Percentiles rank a stretch among this genome's conserved stretches.
These are phyloP conservation scores for Bursaphelenchus okinawaensis DNA, from an alignment of 2,888 invertebrate species.

Conservation along the genomic window DNA sequence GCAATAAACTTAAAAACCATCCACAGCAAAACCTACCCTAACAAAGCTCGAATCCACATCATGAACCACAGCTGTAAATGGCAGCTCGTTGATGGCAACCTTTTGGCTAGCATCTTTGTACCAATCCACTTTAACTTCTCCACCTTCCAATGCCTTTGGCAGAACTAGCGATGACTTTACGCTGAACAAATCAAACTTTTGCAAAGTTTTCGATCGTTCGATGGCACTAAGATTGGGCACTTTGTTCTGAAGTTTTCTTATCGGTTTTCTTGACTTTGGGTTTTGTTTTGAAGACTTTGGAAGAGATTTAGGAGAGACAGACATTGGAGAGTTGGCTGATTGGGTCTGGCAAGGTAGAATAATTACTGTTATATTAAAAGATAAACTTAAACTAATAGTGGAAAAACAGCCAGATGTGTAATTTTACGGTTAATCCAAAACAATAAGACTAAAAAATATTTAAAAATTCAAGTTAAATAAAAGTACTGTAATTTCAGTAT, in stretches of 20 bases:
- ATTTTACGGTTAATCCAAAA: too few species aligned
- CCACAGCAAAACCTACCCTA: not conserved
- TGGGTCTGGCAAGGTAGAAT: not conserved
- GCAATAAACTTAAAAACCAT: constrained; percentile 6
- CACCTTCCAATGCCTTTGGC: not conserved
- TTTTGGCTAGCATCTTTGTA: not conserved
- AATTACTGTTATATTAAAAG: too few species aligned
- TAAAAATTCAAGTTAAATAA: too few species aligned
- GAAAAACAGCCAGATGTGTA: too few species aligned
- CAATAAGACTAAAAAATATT: too few species aligned
- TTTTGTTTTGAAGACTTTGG: not conserved
- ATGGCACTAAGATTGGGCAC: not conserved
- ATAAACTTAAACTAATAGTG: too few species aligned
- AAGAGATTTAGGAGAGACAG: not conserved
- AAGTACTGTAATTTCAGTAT: too few species aligned
- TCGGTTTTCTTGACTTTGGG: too few species aligned
- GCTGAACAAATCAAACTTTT: not conserved
- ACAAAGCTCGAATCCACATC: constrained; percentile 18
- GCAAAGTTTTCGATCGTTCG: not conserved
- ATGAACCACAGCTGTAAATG: constrained; percentile 42
- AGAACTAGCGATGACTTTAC: not conserved
- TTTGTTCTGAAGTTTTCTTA: not conserved
- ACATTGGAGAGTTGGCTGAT: not conserved
- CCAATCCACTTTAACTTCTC: not conserved
- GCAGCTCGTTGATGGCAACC: constrained; percentile 26